phyloP scores from a whole-genome alignment of 2,888 invertebrate species.

The Cheilosia variabilis region DNA sequence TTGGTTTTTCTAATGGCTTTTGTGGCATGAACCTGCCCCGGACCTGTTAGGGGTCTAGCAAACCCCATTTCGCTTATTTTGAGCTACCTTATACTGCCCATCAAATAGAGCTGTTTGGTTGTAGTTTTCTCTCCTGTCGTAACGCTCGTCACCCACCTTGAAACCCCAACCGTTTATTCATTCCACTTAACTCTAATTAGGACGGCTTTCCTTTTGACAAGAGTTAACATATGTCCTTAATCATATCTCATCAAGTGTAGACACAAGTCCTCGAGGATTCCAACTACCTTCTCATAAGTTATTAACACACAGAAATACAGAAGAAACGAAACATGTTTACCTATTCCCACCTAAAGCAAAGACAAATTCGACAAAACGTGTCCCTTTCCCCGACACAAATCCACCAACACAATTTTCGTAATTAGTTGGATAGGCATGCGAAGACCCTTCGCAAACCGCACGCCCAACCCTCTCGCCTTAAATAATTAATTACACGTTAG shows the following conservation, averaged over 20 bases:
- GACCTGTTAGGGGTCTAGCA: too few relatives aligned
- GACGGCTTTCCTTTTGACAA: background rate
- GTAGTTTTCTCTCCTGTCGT: too few relatives aligned
- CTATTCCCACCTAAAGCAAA: background rate
- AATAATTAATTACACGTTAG: slow-evolving; percentile 56
- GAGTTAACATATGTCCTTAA: background rate
- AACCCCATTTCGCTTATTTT: too few relatives aligned
- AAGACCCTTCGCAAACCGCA: slow-evolving; percentile 25
- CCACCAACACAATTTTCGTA: slow-evolving; percentile 23
- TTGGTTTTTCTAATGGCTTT: too few relatives aligned
- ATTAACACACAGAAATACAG: background rate
- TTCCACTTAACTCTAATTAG: background rate
- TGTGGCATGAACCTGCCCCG: too few relatives aligned
- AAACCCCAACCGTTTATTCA: too few relatives aligned
- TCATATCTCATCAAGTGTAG: background rate
- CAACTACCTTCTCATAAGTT: background rate
- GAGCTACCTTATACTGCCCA: too few relatives aligned
- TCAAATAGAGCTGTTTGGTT: too few relatives aligned
- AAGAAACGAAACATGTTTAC: background rate
- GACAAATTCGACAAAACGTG: slow-evolving; percentile 13
- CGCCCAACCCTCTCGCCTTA: slow-evolving; percentile 35
- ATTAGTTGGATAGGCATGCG: slow-evolving; percentile 2
- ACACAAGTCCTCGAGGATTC: background rate
- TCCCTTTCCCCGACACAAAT: background rate
- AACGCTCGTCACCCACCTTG: too few relatives aligned